Evolutionary conservation across 2,113 vertebrate species (phyloP), one percentile per base, ranked within the genome.

Genomic region (Leucopsar rothschildi): DNA sequence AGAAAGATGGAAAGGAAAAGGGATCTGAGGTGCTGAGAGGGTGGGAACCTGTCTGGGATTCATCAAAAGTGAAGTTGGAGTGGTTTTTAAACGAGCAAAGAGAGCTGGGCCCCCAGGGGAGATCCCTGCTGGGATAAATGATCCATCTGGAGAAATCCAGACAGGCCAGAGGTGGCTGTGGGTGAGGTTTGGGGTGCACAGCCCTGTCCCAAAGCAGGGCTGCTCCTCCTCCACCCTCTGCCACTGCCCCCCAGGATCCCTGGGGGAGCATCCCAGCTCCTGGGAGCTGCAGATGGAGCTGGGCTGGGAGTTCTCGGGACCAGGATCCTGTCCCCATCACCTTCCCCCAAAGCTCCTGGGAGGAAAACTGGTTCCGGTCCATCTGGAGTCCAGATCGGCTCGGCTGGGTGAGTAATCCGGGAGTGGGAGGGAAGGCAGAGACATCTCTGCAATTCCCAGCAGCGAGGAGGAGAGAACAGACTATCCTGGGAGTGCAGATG

Each of bases 391-490:
- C 95, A 94, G 90, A 83, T 89, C n/a, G 14, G 65, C 88, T 82
- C 23, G 4, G 83, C 63, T 44, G 83, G 14, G 85, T 97, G 95
- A 96, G 90, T 96, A 94, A 94, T 77, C 1, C 31, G 16, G 47
- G 88, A 92, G 97, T 97, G 81, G 96, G 97, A 95, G 95, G 95
- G 60, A 88, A 97, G 95, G 95, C 95, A 96, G 94, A 96, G 95
- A 94, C 91, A 9, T 82, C 89, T 91, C 71, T 45, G 82, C 82
- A 47, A 35, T 79, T 92, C 63, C 89, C 27, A 39, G 78, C 90
- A 95, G 91, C 1, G 24, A 75, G 69, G 72, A 71, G 90, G 78
- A 90, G 92, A 89, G 91, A 96, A 96, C 91, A 72, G 33, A 52
- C 77, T 76, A 86, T 94, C 73, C 93, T 68, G 59, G 80, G 86